Conservation (phyloP, 2,113 vertebrate species). For the Mixornis gularis region DNA sequence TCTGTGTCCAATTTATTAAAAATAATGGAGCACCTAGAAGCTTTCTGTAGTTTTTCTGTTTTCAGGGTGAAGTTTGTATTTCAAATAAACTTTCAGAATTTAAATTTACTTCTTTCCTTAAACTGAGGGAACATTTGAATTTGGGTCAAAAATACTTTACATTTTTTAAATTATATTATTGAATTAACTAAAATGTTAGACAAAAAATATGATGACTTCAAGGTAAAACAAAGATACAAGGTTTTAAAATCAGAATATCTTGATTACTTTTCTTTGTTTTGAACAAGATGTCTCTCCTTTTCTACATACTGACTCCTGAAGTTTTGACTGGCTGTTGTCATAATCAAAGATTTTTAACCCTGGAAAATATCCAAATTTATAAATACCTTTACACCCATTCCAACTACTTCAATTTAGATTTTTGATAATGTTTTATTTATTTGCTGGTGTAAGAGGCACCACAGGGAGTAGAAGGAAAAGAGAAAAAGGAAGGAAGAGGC, state of each 20-base stretch:
- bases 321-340: neutral
- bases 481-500: neutral
- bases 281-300: neutral
- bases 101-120: neutral
- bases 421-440: neutral
- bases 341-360: neutral
- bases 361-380: neutral
- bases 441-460: neutral
- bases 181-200: neutral
- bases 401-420: neutral
- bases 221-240: neutral
- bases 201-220: neutral
- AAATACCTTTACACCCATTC: neutral
- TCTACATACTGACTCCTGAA: neutral
- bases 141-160: accelerated
- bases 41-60: neutral
- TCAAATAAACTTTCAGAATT: neutral
- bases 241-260: neutral
- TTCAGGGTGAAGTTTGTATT: neutral
- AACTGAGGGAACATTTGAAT: neutral
- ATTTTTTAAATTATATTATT: neutral
- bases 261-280: neutral
- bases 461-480: neutral
- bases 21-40: neutral
- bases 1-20: neutral